Evolutionary conservation across 2,888 invertebrate genomes (phyloP).

Genomic region (Drosophila percnosoma): DNA sequence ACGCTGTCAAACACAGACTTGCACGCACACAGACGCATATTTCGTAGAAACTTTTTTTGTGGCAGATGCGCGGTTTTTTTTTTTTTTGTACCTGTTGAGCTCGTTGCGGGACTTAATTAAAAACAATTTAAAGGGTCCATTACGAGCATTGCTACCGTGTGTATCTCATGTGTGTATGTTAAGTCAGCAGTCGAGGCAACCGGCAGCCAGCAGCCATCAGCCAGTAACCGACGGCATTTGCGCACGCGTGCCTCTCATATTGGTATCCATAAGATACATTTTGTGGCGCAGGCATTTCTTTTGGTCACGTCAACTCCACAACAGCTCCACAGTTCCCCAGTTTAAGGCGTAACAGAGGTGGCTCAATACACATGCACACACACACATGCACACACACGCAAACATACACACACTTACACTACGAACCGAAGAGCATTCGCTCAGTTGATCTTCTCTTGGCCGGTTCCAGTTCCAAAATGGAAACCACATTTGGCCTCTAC

Average conservation of each 20-base stretch:
- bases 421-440: conserved; percentile 15
- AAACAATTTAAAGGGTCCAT: conserved; percentile 83
- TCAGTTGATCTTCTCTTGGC: conserved; percentile 33
- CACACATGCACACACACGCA: conserved; percentile 6
- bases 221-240: conserved; percentile 15
- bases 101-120: conserved; percentile 79
- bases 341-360: conserved; percentile 74
- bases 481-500: conserved; percentile 31
- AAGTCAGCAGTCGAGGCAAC: conserved; percentile 26
- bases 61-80: background rate
- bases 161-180: conserved; percentile 34
- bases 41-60: conserved; percentile 9
- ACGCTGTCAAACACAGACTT: conserved; percentile 14
- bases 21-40: background rate
- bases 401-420: conserved; percentile 10
- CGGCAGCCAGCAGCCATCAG: conserved; percentile 8
- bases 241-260: conserved; percentile 61
- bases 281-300: conserved; percentile 60
- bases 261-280: conserved; percentile 72
- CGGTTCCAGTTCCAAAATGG: conserved; percentile 71
- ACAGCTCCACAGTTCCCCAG: conserved; percentile 47
- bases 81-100: conserved; percentile 52
- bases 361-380: conserved; percentile 39
- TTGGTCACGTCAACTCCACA: conserved; percentile 71
- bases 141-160: conserved; percentile 81